phyloP scores from a whole-genome alignment of 2,797 vertebrate genomes.

The Falco concolor region DNA sequence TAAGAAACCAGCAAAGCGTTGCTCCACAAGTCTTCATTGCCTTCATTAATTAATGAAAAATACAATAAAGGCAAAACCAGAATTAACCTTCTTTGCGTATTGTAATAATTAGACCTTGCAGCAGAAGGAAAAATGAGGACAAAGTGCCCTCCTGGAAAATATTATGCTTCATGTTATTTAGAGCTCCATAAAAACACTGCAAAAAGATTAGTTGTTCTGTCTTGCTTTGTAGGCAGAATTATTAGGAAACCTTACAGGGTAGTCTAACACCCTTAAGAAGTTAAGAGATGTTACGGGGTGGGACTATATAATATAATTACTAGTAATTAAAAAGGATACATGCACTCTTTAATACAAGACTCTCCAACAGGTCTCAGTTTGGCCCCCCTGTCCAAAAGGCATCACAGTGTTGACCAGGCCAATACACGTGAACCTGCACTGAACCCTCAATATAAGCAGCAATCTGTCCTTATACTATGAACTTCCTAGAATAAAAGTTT shows the following conservation, averaged over 20 bases:
- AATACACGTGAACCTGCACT: background rate
- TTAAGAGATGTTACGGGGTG: background rate
- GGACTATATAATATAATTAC: background rate
- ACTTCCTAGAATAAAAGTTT: background rate
- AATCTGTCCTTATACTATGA: background rate
- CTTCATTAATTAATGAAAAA: background rate
- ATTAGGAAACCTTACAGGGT: background rate
- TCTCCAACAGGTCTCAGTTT: background rate
- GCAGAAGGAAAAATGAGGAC: background rate
- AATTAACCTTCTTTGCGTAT: background rate
- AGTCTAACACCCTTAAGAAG: background rate
- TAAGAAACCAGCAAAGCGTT: background rate
- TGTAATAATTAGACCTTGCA: background rate
- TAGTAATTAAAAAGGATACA: background rate
- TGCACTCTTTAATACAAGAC: background rate
- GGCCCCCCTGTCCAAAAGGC: background rate
- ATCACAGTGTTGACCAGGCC: background rate
- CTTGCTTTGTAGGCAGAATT: background rate
- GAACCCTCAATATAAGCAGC: background rate
- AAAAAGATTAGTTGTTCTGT: background rate
- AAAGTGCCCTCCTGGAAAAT: background rate
- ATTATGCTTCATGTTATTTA: background rate
- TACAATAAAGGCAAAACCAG: background rate
- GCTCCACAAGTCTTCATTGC: background rate
- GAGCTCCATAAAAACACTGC: background rate